Evolutionary conservation across 2,113 vertebrate species (phyloP), one percentile per base, ranked within the genome.

Genomic region (Riparia riparia): DNA sequence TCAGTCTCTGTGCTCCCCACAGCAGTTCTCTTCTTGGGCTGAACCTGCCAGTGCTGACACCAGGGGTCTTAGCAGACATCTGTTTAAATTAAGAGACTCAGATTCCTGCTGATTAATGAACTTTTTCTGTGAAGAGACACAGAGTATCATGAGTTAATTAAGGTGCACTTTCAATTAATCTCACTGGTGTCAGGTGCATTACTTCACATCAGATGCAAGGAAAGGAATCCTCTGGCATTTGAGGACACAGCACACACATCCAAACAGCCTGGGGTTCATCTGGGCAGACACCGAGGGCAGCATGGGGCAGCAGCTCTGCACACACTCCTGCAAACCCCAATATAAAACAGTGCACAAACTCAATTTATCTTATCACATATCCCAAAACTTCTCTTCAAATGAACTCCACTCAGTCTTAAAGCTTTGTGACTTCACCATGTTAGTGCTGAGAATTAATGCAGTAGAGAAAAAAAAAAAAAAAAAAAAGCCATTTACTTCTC

Each of bases 101-200:
- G 86, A 87, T 86, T 95, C 77, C 68, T 90, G 57, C 41, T 95
- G 65, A 95, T 86, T 79, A 84, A 94, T 92, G 91, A 28, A 34
- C 32, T 86, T 85, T 93, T 79, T 49, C 70, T 94, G n/a, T 91
- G 81, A 95, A 82, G 85, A 95, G 97, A 92, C 63, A 97, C 21
- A 79, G 61, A 94, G 39, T 29, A 88, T 21, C 63, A 56, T 14
- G 82, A 96, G 71, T 93, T 95, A 97, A 96, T 97, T 66, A 96
- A 90, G 11, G 60, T 32, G 81, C 37, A 78, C 7, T 0, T 91
- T 96, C 86, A 95, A 82, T 92, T 97, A 94, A 31, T 81, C 39
- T 93, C 95, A 82, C 21, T 69, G 45, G 49, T 61, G 17, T 87
- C 86, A 93, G 91, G 61, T 79, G 76, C 76, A 57, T 31, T 84